These are phyloP conservation scores for Sceloporus undulatus DNA, from an alignment of 2,113 vertebrate genomes.

Conservation along the genomic window DNA sequence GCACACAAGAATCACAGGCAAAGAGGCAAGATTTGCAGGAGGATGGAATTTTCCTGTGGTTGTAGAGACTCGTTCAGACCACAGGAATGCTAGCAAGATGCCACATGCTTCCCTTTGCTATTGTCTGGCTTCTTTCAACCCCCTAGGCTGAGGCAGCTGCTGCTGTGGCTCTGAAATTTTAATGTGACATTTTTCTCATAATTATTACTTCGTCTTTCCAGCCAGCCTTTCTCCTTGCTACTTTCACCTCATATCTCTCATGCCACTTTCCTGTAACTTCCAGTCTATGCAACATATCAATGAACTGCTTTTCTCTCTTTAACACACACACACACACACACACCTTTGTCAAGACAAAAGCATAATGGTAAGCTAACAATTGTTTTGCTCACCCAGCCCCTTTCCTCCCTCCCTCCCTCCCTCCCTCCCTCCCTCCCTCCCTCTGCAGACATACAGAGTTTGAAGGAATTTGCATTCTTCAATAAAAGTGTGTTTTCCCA, in stretches of 20 bases:
- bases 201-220: conserved; percentile 68
- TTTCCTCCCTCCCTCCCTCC: conserved; percentile 5
- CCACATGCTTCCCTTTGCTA: conserved; percentile 68
- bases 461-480: conserved; percentile 23
- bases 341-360: conserved; percentile 28
- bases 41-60: conserved; percentile 75
- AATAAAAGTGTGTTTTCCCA: conserved; percentile 39
- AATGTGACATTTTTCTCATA: conserved; percentile 74
- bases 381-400: neutral
- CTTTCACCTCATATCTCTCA: conserved; percentile 16
- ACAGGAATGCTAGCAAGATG: conserved; percentile 80
- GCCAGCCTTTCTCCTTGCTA: conserved; percentile 48
- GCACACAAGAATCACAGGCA: conserved; percentile 26
- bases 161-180: conserved; percentile 55
- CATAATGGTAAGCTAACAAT: conserved; percentile 32
- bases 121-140: conserved; percentile 67
- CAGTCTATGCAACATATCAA: conserved; percentile 1
- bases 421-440: neutral
- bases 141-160: conserved; percentile 70
- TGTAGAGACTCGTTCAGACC: conserved; percentile 78
- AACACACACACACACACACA: neutral
- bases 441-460: conserved; percentile 15
- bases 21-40: conserved; percentile 49
- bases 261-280: neutral
- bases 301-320: conserved; percentile 33